Conservation (phyloP, 1,140 invertebrate genomes). For the Brachionus paranguensis region DNA sequence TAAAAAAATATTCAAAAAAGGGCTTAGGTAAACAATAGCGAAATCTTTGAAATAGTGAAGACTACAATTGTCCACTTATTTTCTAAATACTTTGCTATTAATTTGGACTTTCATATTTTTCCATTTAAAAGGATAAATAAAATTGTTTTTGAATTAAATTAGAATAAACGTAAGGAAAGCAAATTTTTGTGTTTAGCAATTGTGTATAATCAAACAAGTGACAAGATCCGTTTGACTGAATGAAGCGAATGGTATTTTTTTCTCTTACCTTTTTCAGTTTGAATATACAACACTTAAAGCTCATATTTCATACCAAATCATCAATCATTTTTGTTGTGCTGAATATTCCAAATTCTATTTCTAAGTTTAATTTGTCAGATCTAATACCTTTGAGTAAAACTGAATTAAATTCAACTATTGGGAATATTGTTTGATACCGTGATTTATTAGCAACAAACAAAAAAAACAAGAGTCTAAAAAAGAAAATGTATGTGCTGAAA, state of each 20-base stretch:
- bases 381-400: neutral
- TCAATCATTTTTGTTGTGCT: neutral
- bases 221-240: neutral
- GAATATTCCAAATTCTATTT: neutral
- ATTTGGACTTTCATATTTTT: too few relatives aligned
- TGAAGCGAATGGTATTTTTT: neutral
- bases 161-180: too few relatives aligned
- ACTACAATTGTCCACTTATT: too few relatives aligned
- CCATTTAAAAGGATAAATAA: neutral
- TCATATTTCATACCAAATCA: neutral
- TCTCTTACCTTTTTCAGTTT: conserved; percentile 28
- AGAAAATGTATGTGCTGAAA: neutral
- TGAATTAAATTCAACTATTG: neutral
- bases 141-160: neutral
- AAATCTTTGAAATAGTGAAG: too few relatives aligned
- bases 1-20: too few relatives aligned
- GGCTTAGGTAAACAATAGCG: too few relatives aligned
- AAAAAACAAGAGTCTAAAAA: neutral
- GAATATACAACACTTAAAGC: conserved; percentile 20
- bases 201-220: neutral
- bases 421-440: neutral
- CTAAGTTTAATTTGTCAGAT: neutral
- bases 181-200: too few relatives aligned
- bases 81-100: too few relatives aligned
- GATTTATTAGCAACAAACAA: neutral